Conservation (phyloP, 92 coral and sea anemone species). For the Nematostella vectensis region DNA sequence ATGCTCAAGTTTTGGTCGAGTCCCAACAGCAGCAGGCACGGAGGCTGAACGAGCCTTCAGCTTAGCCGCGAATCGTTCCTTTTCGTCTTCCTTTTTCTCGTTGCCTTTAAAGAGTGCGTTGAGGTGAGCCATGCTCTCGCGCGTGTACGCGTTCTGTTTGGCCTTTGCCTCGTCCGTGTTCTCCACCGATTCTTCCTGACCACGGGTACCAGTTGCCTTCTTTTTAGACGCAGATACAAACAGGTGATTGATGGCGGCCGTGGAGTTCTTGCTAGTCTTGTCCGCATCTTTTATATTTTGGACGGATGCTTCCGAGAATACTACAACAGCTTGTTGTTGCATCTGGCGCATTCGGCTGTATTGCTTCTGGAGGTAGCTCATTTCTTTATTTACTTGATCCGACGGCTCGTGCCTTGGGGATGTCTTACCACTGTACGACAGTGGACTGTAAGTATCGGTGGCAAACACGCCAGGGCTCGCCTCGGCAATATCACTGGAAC, state of each 20-base stretch:
- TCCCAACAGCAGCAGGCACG: neutral
- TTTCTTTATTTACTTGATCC: constrained; percentile 30
- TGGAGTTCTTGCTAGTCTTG: constrained; percentile 50
- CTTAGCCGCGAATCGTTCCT: neutral
- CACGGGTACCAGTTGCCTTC: constrained; percentile 31
- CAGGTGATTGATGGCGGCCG: constrained; percentile 89
- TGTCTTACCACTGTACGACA: constrained; percentile 52
- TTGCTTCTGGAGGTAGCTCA: constrained; percentile 76
- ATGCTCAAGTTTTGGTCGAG: constrained; percentile 56
- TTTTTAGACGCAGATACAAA: constrained; percentile 84
- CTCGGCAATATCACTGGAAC: constrained; percentile 60
- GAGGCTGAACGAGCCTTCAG: neutral
- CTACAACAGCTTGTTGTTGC: constrained; percentile 97
- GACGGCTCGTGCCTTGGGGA: constrained; percentile 21
- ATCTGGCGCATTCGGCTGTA: constrained; percentile 85
- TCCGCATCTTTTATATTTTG: constrained; percentile 89
- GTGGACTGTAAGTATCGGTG: constrained; percentile 69
- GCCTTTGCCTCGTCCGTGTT: constrained; percentile 16
- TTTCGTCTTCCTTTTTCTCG: constrained; percentile 31
- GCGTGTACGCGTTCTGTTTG: constrained; percentile 66
- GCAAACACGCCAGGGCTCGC: constrained; percentile 93
- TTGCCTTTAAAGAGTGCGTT: constrained; percentile 82
- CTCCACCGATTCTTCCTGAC: constrained; percentile 24
- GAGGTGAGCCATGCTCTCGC: constrained; percentile 76
- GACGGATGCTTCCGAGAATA: constrained; percentile 77